These are phyloP conservation scores for Drosophila neonasuta DNA, from an alignment of 2,888 invertebrate genomes.

Conservation along the genomic window DNA sequence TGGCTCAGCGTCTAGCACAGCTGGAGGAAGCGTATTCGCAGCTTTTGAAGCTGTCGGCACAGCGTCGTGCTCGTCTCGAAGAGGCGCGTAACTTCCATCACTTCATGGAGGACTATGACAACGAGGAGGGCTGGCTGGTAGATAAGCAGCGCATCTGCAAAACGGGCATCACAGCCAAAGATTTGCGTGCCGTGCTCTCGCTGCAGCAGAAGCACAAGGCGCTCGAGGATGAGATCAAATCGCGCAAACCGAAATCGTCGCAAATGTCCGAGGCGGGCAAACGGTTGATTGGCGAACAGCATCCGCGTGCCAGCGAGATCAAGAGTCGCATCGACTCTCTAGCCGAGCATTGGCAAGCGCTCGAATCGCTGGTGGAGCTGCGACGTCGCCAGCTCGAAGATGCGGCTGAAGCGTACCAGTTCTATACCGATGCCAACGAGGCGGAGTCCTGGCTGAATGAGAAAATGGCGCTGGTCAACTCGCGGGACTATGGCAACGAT, in stretches of 20 bases:
- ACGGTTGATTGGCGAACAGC: slow-evolving; percentile 88
- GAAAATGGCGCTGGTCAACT: slow-evolving; percentile 94
- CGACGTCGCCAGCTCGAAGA: slow-evolving; percentile 91
- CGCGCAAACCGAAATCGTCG: slow-evolving; percentile 86
- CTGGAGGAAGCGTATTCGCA: slow-evolving; percentile 90
- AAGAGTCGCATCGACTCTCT: slow-evolving; percentile 90
- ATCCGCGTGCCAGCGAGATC: slow-evolving; percentile 91
- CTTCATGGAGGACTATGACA: slow-evolving; percentile 98
- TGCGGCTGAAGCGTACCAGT: slow-evolving; percentile 96
- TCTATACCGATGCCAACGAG: slow-evolving; percentile 98
- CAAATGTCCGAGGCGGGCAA: slow-evolving; percentile 88
- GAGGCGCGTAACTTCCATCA: slow-evolving; percentile 97
- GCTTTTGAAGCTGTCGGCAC: slow-evolving; percentile 82
- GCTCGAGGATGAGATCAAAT: slow-evolving; percentile 92
- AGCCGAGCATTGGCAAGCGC: slow-evolving; percentile 93
- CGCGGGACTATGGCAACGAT: slow-evolving; percentile 95
- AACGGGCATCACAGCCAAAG: slow-evolving; percentile 96
- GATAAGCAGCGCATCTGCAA: slow-evolving; percentile 97
- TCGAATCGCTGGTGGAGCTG: slow-evolving; percentile 91
- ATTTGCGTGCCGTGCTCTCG: slow-evolving; percentile 93
- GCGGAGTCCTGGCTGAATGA: slow-evolving; percentile 99
- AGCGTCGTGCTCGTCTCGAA: slow-evolving; percentile 92
- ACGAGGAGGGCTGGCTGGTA: slow-evolving; percentile 98
- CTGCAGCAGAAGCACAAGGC: slow-evolving; percentile 96
- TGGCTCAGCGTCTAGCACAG: slow-evolving; percentile 88